Evolutionary conservation across 2,113 vertebrate species (phyloP).

Genomic region (Myodes glareolus): DNA sequence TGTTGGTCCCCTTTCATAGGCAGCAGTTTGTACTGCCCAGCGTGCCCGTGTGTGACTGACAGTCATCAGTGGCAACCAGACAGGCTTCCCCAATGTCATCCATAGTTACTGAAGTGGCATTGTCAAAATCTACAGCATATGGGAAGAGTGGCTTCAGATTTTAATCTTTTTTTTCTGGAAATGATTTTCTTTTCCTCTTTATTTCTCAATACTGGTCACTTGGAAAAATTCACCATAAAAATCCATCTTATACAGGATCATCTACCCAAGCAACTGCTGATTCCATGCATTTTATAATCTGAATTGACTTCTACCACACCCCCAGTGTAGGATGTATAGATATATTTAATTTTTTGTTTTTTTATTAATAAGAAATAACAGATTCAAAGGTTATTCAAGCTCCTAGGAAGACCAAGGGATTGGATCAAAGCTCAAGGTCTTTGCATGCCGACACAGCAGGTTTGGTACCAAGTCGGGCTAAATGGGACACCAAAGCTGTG

Average conservation of each 20-base stretch:
- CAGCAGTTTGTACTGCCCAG: background rate
- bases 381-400: background rate
- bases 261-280: background rate
- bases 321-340: background rate
- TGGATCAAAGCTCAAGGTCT: background rate
- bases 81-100: background rate
- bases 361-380: background rate
- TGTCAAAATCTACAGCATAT: background rate
- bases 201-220: background rate
- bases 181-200: background rate
- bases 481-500: background rate
- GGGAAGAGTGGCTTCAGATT: background rate
- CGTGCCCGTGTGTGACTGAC: background rate
- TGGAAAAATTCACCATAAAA: constrained; percentile 21
- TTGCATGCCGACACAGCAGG: background rate
- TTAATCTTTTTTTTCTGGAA: background rate
- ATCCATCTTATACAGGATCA: background rate
- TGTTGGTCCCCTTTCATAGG: background rate
- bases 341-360: background rate
- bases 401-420: background rate
- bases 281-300: background rate
- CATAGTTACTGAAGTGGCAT: background rate
- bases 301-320: background rate
- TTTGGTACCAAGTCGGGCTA: too few species aligned
- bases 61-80: background rate